Evolutionary conservation across 1,140 invertebrate genomes (phyloP).

Genomic region (Marisa cornuarietis): DNA sequence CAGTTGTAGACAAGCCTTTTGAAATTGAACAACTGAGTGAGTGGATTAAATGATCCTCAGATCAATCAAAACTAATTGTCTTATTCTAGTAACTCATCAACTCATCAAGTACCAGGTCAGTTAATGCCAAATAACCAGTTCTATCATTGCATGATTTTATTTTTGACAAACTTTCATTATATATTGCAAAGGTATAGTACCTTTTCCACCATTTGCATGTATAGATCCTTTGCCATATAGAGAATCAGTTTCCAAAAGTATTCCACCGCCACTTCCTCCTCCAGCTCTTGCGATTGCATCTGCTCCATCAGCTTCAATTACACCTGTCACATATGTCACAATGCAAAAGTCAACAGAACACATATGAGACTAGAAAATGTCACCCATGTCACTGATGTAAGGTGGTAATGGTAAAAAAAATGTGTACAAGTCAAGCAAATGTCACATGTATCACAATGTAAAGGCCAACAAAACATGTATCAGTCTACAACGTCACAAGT

Average conservation of each 20-base stretch:
- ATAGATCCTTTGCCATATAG: slow-evolving; percentile 51
- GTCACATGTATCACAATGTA: no score
- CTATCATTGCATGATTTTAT: no score
- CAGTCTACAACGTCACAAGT: no score
- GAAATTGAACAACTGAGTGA: not conserved
- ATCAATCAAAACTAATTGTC: no score
- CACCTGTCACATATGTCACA: slow-evolving; percentile 31
- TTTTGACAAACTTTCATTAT: not conserved
- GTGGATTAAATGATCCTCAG: no score
- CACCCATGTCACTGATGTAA: not conserved
- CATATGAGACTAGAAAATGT: not conserved
- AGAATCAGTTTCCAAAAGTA: slow-evolving; percentile 36
- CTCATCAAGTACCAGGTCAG: no score
- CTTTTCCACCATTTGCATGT: slow-evolving; percentile 47
- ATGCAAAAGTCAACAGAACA: not conserved
- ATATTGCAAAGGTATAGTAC: slow-evolving; percentile 19
- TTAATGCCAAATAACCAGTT: no score
- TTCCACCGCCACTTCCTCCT: slow-evolving; percentile 54
- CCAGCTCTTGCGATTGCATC: slow-evolving; percentile 32
- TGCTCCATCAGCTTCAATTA: slow-evolving; percentile 43
- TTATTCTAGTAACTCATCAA: no score
- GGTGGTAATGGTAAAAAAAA: not conserved
- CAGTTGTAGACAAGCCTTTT: slow-evolving; percentile 31
- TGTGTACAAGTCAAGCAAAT: no score
- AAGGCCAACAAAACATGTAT: no score